Base-by-base conservation (phyloP, 1,140 invertebrate genomes). In the Sarcophaga peregrina region DNA sequence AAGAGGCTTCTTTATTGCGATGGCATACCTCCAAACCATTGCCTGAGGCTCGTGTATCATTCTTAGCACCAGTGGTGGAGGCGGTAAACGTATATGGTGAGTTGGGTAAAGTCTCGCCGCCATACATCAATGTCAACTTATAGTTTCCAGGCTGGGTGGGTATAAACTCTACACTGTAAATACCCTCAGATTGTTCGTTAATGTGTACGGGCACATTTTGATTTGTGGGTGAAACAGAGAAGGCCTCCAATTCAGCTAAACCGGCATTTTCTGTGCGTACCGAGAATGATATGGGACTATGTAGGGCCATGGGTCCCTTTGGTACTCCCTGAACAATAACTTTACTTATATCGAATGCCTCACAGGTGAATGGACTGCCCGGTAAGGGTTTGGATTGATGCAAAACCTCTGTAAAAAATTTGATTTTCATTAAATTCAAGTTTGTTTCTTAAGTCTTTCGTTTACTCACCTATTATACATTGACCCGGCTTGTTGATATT, bases 321-420 rank as follows among this genome's bases (percentile, higher is more conserved):
- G 94, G 95, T 25, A 96, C 91, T 83, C 95, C 95, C 82, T 95
- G 93, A 37, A 96, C 89, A 84, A 93, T 93, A 7, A 95, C 93
- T 92, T 95, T 96, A 62, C 93, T 94, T 11, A 97, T 93, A 91
- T 99, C 98, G 89, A 97, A 98, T 0, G 97, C 96, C 91, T 99
- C 97, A 87, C 98, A 98, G 83, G 94, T 95, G 91, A 98, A 99
- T 17, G 98, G 98, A 85, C 97, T 99, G 20, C 98, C 98, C n/a
- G 95, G 93, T 20, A 99, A 94, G 17, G 96, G 94, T 87, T 97
- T 96, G 0, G 97, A 96, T 84, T 96, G 95, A 90, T 98, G 98
- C 13, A 98, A 92, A 3, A 99, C 97, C 90, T 99, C 92, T 93
- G 91, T 45, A 87, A 90, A 86, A 85, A 48, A 62, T 83, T 4